These are phyloP conservation scores for Pampusana beccarii DNA, from an alignment of 2,113 vertebrate genomes.

Conservation along the genomic window DNA sequence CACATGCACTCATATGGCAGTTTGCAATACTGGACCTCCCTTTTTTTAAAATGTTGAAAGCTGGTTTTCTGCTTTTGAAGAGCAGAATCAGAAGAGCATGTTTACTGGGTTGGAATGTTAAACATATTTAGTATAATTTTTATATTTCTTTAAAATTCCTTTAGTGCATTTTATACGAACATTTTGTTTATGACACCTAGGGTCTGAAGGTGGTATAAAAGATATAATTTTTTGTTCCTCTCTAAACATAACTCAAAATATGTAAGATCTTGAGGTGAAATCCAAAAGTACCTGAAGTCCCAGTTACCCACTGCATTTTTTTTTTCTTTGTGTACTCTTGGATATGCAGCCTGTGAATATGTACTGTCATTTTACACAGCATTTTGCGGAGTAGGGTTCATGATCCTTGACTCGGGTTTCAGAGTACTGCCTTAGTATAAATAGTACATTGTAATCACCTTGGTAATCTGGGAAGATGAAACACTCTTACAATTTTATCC, in stretches of 20 bases:
- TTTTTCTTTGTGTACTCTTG: not conserved
- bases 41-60: not conserved
- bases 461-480: slow-evolving; percentile 35
- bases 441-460: slow-evolving; percentile 8
- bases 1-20: not conserved
- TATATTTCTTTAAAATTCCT: not conserved
- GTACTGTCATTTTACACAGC: not conserved
- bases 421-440: not conserved
- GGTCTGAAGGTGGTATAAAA: not conserved
- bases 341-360: not conserved
- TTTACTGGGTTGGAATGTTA: not conserved
- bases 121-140: not conserved
- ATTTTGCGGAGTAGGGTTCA: not conserved
- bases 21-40: not conserved
- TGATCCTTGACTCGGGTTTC: not conserved
- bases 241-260: not conserved
- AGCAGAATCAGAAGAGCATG: not conserved
- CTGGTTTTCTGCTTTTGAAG: not conserved
- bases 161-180: not conserved
- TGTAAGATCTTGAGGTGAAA: too few relatives aligned
- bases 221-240: not conserved
- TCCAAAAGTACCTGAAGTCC: not conserved
- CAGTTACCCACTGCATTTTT: not conserved
- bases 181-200: not conserved
- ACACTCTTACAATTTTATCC: not conserved